Conservation (phyloP, 1,140 invertebrate genomes). For the Teleogryllus occipitalis region DNA sequence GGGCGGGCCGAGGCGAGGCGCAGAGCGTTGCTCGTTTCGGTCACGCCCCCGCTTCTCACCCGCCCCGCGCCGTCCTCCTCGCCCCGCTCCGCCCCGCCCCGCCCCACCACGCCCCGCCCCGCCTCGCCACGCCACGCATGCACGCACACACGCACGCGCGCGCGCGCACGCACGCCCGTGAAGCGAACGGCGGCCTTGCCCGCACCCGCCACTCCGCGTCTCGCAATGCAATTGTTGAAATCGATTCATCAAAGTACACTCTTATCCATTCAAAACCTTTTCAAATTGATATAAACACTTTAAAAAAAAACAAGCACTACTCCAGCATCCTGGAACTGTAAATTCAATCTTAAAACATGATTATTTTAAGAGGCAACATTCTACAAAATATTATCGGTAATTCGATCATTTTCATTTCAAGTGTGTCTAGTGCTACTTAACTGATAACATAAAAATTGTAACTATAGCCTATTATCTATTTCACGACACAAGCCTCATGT, state of each 20-base stretch:
- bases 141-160: too few relatives aligned
- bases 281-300: background rate
- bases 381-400: background rate
- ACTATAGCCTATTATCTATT: background rate
- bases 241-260: background rate
- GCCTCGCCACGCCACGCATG: too few relatives aligned
- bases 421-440: background rate
- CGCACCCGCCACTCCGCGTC: background rate
- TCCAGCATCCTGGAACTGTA: background rate
- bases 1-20: too few relatives aligned
- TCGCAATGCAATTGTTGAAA: background rate
- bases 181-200: too few relatives aligned
- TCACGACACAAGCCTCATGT: conserved; percentile 3
- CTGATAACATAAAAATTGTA: background rate
- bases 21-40: too few relatives aligned
- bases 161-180: too few relatives aligned
- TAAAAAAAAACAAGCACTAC: background rate
- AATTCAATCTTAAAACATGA: background rate
- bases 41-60: too few relatives aligned
- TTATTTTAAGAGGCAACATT: background rate
- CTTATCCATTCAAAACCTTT: background rate
- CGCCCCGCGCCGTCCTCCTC: too few relatives aligned
- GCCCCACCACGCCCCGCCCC: too few relatives aligned
- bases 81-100: too few relatives aligned
- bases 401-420: background rate